Evolutionary conservation across 2,888 invertebrate species (phyloP).

Genomic region (Abscondita cerata): DNA sequence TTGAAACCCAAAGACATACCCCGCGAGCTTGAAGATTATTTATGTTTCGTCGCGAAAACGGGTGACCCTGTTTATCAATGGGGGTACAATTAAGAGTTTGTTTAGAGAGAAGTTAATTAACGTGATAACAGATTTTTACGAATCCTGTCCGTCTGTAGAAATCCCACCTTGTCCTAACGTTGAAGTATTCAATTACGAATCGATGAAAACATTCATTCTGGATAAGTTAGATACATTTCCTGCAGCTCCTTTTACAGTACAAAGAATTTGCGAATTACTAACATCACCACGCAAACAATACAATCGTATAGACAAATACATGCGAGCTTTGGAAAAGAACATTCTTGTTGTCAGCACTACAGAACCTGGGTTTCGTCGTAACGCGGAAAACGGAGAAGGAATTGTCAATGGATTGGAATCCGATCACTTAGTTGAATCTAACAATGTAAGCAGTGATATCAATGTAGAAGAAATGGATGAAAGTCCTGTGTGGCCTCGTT

Average conservation of each 20-base stretch:
- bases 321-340: constrained; percentile 96
- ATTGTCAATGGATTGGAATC: constrained; percentile 69
- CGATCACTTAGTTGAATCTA: constrained; percentile 60
- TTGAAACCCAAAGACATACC: constrained; percentile 81
- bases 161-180: constrained; percentile 90
- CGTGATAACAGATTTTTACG: constrained; percentile 88
- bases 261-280: constrained; percentile 92
- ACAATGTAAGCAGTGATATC: constrained; percentile 61
- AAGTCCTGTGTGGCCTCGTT: constrained; percentile 52
- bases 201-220: constrained; percentile 82
- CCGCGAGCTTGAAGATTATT: constrained; percentile 86
- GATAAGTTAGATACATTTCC: constrained; percentile 84
- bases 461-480: constrained; percentile 67
- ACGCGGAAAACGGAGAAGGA: constrained; percentile 72
- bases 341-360: constrained; percentile 84
- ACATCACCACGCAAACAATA: constrained; percentile 93
- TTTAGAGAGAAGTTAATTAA: constrained; percentile 86
- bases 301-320: constrained; percentile 93
- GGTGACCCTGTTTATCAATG: constrained; percentile 95
- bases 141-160: constrained; percentile 76
- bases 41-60: constrained; percentile 89
- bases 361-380: constrained; percentile 71
- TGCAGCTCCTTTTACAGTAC: constrained; percentile 95
- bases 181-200: constrained; percentile 88
- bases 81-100: constrained; percentile 84